Evolutionary conservation across 2,113 vertebrate genomes (phyloP).

Genomic region (Dissostichus mawsoni): DNA sequence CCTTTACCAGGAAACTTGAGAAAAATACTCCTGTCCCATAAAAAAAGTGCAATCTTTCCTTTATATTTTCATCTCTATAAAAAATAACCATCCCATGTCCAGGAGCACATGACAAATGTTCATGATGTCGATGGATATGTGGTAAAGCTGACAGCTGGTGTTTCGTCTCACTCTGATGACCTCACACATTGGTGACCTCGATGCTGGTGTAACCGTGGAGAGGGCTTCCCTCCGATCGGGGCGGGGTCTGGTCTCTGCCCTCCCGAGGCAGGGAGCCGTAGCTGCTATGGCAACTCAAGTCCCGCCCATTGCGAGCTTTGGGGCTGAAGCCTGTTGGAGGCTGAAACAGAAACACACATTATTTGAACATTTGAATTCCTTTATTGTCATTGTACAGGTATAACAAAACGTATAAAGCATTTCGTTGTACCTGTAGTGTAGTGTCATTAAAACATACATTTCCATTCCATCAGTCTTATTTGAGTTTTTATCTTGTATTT

Average conservation of each 20-base stretch:
- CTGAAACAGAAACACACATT: constrained; percentile 67
- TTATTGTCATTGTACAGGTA: no score
- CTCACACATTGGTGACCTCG: constrained; percentile 88
- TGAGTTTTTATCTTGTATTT: not conserved
- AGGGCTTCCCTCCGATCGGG: constrained; percentile 77
- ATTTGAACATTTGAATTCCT: not conserved
- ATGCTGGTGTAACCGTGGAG: constrained; percentile 81
- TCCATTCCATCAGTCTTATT: not conserved
- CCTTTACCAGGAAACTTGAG: constrained; percentile 37
- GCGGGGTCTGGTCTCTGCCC: constrained; percentile 73
- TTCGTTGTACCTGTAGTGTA: not conserved
- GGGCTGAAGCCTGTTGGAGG: constrained; percentile 87
- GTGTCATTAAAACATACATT: not conserved
- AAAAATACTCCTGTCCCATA: constrained; percentile 33
- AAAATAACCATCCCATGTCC: constrained; percentile 35
- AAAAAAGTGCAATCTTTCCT: constrained; percentile 69
- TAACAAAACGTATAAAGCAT: no score
- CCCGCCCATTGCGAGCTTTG: constrained; percentile 82
- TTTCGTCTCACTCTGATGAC: constrained; percentile 3
- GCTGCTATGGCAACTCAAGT: constrained; percentile 84
- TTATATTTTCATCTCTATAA: constrained; percentile 45
- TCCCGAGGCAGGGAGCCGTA: constrained; percentile 84
- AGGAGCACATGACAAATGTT: constrained; percentile 27
- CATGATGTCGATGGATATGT: constrained; percentile 3
- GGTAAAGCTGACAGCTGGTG: constrained; percentile 1